Base-by-base conservation (phyloP, 37 sponge, comb jelly and placozoan genomes). In the Aplysina aerophoba region DNA sequence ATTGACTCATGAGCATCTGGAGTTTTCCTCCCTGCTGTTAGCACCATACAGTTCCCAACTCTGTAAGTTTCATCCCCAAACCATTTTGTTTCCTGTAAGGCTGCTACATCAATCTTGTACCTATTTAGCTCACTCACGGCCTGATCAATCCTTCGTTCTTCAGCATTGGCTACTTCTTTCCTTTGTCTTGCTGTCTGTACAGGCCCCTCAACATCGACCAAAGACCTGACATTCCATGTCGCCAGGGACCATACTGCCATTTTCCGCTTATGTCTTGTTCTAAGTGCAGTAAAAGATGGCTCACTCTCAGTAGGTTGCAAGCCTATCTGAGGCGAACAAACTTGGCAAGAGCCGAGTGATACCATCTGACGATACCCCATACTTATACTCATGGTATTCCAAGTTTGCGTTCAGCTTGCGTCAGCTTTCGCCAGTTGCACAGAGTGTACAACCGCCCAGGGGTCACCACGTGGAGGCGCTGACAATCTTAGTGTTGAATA, bases 21-120 rank as follows among this genome's bases (percentile, higher is more conserved):
- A 37, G 27, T 36, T 57, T 22, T 1, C 8, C 55, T 55, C 1
- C 81, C 81, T 56, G 81, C 25, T 1, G 81, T 59, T 33, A 81
- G 58, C 61, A 81, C 60, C 11, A 57, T 35, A 81, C 81, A 58
- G 17, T 57, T 59, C 3, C 60, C 33, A 11, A 81, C 60, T 14
- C 33, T 8, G 19, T 55, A 55, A 37, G 30, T 25, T 0, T 55
- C 61, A 27, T 21, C 21, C 27, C 24, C 60, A 81, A 58, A 58
- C 71, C 35, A 25, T 44, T 44, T 44, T 3, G 50, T 44, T 8
- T 44, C 50, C 50, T 44, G 50, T 44, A 44, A 44, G 3, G 50
- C 50, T 11, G 50, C 50, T n/a, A 62, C 12, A 62, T n/a, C 2
- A 4, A 62, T 13, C 24, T 62, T n/a, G 64, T 62, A 62, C 24